phyloP scores from a whole-genome alignment of 2,797 vertebrate species.

The Cryptoblepharus egeriae region DNA sequence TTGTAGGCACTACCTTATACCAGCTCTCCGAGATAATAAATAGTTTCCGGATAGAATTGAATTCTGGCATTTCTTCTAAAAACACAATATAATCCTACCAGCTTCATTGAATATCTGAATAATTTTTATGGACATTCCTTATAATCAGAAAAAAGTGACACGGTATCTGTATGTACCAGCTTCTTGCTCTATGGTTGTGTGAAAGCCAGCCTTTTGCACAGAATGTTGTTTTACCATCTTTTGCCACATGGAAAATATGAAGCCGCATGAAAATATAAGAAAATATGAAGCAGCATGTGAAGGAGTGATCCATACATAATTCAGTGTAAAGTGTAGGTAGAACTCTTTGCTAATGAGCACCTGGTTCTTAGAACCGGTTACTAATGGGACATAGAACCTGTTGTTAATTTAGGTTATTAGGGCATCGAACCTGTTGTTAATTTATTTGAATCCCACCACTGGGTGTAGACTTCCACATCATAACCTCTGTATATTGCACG shows the following conservation, averaged over 20 bases:
- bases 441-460: no score
- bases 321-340: no score
- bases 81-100: neutral
- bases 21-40: no score
- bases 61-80: neutral
- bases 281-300: neutral
- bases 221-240: neutral
- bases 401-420: no score
- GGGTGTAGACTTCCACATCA: neutral
- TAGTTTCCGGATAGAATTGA: neutral
- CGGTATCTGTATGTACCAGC: neutral
- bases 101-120: neutral
- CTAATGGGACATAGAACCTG: no score
- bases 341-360: no score
- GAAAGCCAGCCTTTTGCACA: neutral
- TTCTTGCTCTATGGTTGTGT: neutral
- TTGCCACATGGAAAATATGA: no score
- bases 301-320: neutral
- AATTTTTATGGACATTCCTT: neutral
- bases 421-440: no score
- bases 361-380: no score
- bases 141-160: neutral
- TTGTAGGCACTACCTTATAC: no score
- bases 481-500: neutral
- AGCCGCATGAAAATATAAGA: no score